Base-by-base conservation (phyloP, 1,140 invertebrate genomes). In the Palaemon carinicauda region DNA sequence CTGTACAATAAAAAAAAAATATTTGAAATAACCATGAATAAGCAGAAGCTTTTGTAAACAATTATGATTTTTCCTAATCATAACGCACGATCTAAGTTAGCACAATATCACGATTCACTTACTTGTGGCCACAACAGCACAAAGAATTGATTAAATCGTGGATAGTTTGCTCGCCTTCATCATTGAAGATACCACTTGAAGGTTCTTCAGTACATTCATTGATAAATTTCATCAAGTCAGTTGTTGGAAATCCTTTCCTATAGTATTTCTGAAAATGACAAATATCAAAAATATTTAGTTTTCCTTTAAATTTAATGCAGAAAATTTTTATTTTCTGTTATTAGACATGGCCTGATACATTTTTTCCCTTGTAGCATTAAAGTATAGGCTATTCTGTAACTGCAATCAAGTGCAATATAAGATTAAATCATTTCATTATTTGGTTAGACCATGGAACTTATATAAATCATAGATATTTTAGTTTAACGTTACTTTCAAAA, bases 71-170 rank as follows among this genome's bases (percentile, higher is more conserved):
- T n/a, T 12, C 31, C 15, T 77, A 77, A 4, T 10, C 74, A 0
- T 77, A n/a, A 21, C 15, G 19, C 31, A 52, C 27, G 29, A 14
- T 21, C 24, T 7, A 77, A n/a, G 15, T 51, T 3, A 1, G 33
- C 19, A 77, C 17, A 21, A 29, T 1, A 24, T 14, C 74, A 24
- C 15, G 15, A 12, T 41, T 24, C 80, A 71, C 77, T 81, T 56
- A 82, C 80, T 78, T 33, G n/a, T 27, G 84, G 19, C 80, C 85
- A 75, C 88, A 89, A 85, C 85, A 89, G 54, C 80, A 89, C 19
- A 89, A 12, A 15, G 81, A 84, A 41, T 89, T 89, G 27, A 89
- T 87, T 14, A 89, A 21, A 78, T 89, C 88, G 41, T 89, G 84
- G 29, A 89, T 87, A 51, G 84, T 83, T 24, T 69, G 80, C 10